Evolutionary conservation across 2,888 invertebrate species (phyloP).

Genomic region (Amitus sp.): DNA sequence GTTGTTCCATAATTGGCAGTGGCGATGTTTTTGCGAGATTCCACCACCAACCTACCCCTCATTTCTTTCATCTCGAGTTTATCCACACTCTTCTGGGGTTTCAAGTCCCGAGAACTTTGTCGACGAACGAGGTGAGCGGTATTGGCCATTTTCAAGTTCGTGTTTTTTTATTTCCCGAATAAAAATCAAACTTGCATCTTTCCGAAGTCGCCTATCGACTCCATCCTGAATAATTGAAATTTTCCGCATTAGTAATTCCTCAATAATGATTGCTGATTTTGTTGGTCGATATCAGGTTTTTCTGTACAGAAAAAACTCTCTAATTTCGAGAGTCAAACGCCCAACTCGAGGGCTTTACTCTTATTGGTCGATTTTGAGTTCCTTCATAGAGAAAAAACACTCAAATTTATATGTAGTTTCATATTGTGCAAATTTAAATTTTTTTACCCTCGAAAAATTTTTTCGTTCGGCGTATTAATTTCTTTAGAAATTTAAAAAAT

Average conservation of each 20-base stretch:
- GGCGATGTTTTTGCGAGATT: conserved; percentile 69
- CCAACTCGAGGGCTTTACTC: too few species aligned
- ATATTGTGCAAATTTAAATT: too few species aligned
- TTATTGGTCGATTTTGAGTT: too few species aligned
- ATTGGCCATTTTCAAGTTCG: conserved; percentile 79
- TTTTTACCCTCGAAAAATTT: too few species aligned
- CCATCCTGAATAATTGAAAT: conserved; percentile 62
- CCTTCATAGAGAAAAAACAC: too few species aligned
- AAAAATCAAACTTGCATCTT: conserved; percentile 47
- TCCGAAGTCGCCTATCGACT: conserved; percentile 48
- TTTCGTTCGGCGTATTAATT: too few species aligned
- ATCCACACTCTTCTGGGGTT: conserved; percentile 82
- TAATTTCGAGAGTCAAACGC: too few species aligned
- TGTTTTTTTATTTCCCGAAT: conserved; percentile 16
- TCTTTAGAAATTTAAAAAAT: too few species aligned
- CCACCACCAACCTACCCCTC: conserved; percentile 81
- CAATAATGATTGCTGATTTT: too few species aligned
- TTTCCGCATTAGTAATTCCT: too few species aligned
- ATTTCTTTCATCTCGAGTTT: conserved; percentile 88
- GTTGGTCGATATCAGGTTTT: not conserved
- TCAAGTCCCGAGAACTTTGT: conserved; percentile 87
- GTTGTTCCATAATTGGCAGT: conserved; percentile 84
- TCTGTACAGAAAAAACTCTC: too few species aligned
- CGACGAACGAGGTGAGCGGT: conserved; percentile 88
- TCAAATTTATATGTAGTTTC: too few species aligned